Evolutionary conservation across 2,888 invertebrate genomes (phyloP), one percentile per base, ranked within the genome.

Genomic region (Cephus pulcher): DNA sequence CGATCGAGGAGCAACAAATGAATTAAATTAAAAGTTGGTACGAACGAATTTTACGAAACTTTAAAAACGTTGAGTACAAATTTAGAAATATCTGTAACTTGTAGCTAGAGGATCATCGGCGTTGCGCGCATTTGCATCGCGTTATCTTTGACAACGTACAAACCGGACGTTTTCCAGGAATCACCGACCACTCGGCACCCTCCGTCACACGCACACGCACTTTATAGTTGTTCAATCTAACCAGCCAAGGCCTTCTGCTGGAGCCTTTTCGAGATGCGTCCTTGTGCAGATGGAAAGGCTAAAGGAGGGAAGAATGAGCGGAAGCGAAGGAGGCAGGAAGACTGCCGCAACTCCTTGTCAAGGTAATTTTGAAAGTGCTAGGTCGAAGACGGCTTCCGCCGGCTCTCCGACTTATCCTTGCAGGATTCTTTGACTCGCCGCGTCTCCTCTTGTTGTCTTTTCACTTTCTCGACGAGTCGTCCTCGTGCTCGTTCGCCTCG

Each of bases 81-180:
- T 86, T 84, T 86, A 84, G 81, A 86, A 87, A 87, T 86, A 87
- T 82, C 85, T 84, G 12, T 12, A 82, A 81, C 84, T 83, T 35
- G 70, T 69, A 69, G 71, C 40, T 56, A 37, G 35, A 34, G 1
- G 11, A 34, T 34, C 34, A 11, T 12, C 4, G 33, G 32, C 68
- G 68, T 70, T 75, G 33, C 4, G 69, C n/a, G n/a, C 30, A 75
- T 77, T 37, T 37, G 4, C 37, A 37, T 37, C 37, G 37, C 37
- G 37, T 37, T 12, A 12, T 12, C 37, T 37, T 12, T 12, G 12
- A 3, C 37, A 37, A 12, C 37, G 37, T 3, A 12, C 12, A 12
- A 37, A 37, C 12, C 11, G 3, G 37, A 37, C 37, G 12, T 12
- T 37, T 37, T 12, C 37, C 3, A 12, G 4, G 37, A 37, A 12